Evolutionary conservation across 2,888 invertebrate genomes (phyloP), one percentile per base, ranked within the genome.

Genomic region (Liopterus haemorrhoidalis): DNA sequence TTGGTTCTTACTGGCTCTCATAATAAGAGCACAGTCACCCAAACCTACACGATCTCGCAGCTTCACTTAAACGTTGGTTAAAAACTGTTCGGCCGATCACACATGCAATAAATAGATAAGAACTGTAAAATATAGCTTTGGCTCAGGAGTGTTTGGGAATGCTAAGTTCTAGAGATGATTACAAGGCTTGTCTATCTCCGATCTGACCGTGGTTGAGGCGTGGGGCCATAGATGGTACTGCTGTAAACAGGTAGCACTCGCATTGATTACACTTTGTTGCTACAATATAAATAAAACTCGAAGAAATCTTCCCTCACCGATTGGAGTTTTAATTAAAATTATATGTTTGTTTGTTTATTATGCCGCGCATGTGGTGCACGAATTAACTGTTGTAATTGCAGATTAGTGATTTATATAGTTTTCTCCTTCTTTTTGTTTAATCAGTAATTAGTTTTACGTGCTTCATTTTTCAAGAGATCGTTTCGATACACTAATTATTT

Each of bases 81-180:
- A 14, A 42, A 33, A 20, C 22, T 36, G 16, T 18, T 50, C 57
- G 60, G 55, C 39, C 54, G 37, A 52, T 53, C 55, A 48, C 55
- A 54, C 57, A 57, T 56, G 61, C 60, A 62, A 60, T 60, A 61
- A 61, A 62, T 63, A 62, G 63, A 63, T 62, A 62, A 62, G 60
- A 54, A 53, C 58, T 55, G 61, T 61, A 62, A 62, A 62, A 62
- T 63, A 62, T 61, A 58, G 57, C 57, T 59, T 56, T 46, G 57
- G 53, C 58, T 42, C 40, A 28, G 22, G 6, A 31, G 37, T 30
- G 44, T 37, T 38, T 38, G 38, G 44, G 30, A 36, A 43, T 43
- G 43, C 30, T 43, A 35, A 43, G 43, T 9, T 21, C 36, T 21
- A 36, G 38, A 24, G 44, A 44, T 44, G 44, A 44, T 44, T 44